Conservation (phyloP, 2,113 vertebrate species). For the rabbit (Oryctolagus cuniculus) region mOryCun1.1 NC_091439.1:10844001-10844500, state of each 20-base stretch:
- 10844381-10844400: slow-evolving; percentile 82
- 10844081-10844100: slow-evolving; percentile 87
- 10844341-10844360: slow-evolving; percentile 87
- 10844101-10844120: slow-evolving; percentile 90
- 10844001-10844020: slow-evolving; percentile 90
- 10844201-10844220: slow-evolving; percentile 92
- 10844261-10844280: slow-evolving; percentile 95
- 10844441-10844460: slow-evolving; percentile 84
- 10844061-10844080: slow-evolving; percentile 90
- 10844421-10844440: slow-evolving; percentile 80
- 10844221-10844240: slow-evolving; percentile 92
- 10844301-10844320: slow-evolving; percentile 91
- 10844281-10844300: slow-evolving; percentile 93
- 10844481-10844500: slow-evolving; percentile 83
- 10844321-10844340: slow-evolving; percentile 89
- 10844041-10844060: slow-evolving; percentile 90
- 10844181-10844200: slow-evolving; percentile 92
- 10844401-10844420: slow-evolving; percentile 73
- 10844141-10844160: slow-evolving; percentile 91
- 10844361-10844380: slow-evolving; percentile 82
- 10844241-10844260: slow-evolving; percentile 92
- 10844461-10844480: slow-evolving; percentile 76
- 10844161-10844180: slow-evolving; percentile 90
- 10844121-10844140: slow-evolving; percentile 90
- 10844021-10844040: slow-evolving; percentile 94